Percentiles rank a stretch among this genome's conserved stretches.
phyloP scores from a whole-genome alignment of 1,140 invertebrate genomes.

The Yoshiicerus persimilis region DNA sequence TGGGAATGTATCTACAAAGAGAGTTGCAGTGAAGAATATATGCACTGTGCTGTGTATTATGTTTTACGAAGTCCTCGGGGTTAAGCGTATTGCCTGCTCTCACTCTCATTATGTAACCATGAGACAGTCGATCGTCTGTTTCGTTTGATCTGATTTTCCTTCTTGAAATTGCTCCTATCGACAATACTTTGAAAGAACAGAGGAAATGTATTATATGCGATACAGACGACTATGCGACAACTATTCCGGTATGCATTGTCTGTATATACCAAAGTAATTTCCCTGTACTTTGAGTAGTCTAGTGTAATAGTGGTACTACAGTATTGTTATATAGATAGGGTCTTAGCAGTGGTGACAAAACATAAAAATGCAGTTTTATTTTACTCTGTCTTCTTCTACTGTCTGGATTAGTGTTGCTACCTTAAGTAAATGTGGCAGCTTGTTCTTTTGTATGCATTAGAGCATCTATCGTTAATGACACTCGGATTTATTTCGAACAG shows the following conservation, averaged over 20 bases:
- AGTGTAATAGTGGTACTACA: too few species aligned
- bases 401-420: neutral
- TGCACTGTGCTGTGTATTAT: neutral
- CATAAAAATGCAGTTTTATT: conserved; percentile 21
- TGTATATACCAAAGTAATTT: neutral
- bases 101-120: neutral
- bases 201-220: neutral
- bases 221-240: neutral
- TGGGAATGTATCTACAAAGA: too few species aligned
- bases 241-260: neutral
- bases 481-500: neutral
- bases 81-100: too few species aligned
- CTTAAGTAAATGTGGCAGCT: neutral
- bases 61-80: too few species aligned
- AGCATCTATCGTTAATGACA: neutral
- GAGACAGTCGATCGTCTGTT: neutral
- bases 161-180: neutral
- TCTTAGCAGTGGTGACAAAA: neutral
- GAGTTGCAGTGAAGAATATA: neutral
- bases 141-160: neutral
- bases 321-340: too few species aligned
- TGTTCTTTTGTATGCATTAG: neutral
- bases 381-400: neutral
- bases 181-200: neutral
- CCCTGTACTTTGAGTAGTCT: neutral